Percentiles rank a stretch among this genome's conserved stretches.
phyloP scores from a whole-genome alignment of 2,113 vertebrate species.

The Grallaria varia region DNA sequence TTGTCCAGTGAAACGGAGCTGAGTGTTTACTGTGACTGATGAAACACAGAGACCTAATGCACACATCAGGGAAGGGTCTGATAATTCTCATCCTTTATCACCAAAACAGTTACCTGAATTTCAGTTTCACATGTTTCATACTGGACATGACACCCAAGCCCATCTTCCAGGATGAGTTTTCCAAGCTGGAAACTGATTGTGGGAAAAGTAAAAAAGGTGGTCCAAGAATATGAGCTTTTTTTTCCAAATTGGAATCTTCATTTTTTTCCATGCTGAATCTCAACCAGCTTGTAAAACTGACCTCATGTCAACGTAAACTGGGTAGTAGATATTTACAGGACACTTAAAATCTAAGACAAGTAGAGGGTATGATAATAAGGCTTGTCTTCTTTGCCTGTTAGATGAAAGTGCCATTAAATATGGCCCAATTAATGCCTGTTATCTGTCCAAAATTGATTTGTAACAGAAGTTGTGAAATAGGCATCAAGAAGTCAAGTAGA shows the following conservation, averaged over 20 bases:
- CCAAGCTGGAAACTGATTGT: background rate
- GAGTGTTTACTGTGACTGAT: background rate
- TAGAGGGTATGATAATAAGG: conserved; percentile 16
- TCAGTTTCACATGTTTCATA: background rate
- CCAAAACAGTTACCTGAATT: background rate
- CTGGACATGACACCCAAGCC: fast-evolving
- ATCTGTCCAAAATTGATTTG: conserved; percentile 62
- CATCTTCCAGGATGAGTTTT: background rate
- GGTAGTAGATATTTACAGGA: conserved; percentile 22
- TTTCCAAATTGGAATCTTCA: background rate
- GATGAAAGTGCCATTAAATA: conserved; percentile 52
- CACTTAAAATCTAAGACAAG: background rate
- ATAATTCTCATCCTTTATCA: background rate
- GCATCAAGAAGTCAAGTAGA: conserved; percentile 9
- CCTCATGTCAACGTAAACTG: background rate
- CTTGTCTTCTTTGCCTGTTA: conserved; percentile 26
- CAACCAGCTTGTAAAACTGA: conserved; percentile 24
- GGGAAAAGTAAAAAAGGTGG: background rate
- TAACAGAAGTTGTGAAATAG: conserved; percentile 43
- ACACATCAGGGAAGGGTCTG: background rate
- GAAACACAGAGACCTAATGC: background rate
- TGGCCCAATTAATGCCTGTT: conserved; percentile 54
- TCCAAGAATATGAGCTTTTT: background rate
- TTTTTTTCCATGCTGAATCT: background rate
- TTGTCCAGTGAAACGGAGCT: background rate